phyloP scores from a whole-genome alignment of 2,888 invertebrate species.

The Acanthococcus lagerstroemiae region DNA sequence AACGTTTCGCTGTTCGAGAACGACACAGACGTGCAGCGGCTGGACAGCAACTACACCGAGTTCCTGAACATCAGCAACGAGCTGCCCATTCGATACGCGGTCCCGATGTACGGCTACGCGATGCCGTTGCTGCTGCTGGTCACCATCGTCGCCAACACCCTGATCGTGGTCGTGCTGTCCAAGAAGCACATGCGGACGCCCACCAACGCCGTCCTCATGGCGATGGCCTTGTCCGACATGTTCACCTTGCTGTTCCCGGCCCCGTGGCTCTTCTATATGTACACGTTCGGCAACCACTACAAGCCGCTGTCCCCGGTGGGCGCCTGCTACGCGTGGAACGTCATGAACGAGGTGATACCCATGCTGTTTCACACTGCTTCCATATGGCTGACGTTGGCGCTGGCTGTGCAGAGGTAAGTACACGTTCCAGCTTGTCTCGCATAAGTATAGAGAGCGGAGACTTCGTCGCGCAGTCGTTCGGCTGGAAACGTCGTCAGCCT shows the following conservation, averaged over 20 bases:
- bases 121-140: slow-evolving; percentile 76
- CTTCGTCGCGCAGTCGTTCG: too few species aligned
- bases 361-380: slow-evolving; percentile 88
- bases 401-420: slow-evolving; percentile 67
- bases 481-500: too few species aligned
- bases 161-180: slow-evolving; percentile 81
- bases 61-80: slow-evolving; percentile 55
- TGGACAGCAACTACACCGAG: slow-evolving; percentile 12
- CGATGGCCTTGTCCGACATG: slow-evolving; percentile 94
- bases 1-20: not conserved
- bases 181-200: slow-evolving; percentile 85
- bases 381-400: slow-evolving; percentile 81
- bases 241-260: slow-evolving; percentile 82
- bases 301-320: slow-evolving; percentile 64
- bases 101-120: slow-evolving; percentile 56
- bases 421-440: too few species aligned
- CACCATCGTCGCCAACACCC: slow-evolving; percentile 80
- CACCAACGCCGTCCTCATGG: slow-evolving; percentile 83
- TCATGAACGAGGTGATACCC: slow-evolving; percentile 75
- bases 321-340: slow-evolving; percentile 68
- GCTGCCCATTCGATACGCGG: slow-evolving; percentile 55
- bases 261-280: slow-evolving; percentile 86
- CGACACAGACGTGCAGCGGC: not conserved
- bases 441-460: too few species aligned
- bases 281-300: slow-evolving; percentile 77